Conservation (phyloP, 1,140 invertebrate genomes). For the Drosophila leontia region DNA sequence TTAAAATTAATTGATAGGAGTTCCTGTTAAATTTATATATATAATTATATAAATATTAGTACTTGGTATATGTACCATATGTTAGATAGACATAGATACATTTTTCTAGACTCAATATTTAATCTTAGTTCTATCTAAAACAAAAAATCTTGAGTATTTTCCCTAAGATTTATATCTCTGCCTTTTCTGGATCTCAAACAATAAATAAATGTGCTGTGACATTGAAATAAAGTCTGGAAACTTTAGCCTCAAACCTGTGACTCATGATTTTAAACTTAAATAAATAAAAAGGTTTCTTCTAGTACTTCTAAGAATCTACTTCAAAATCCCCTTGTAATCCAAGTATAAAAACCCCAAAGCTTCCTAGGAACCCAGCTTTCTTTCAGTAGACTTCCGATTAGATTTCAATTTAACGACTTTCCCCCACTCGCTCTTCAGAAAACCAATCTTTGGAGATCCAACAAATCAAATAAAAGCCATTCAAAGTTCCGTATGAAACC, state of each 20-base stretch:
- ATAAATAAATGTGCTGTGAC: constrained; percentile 1
- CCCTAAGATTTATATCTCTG: background rate
- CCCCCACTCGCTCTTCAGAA: background rate
- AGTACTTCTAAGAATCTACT: constrained; percentile 4
- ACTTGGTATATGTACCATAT: too few species aligned
- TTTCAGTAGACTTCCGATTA: constrained; percentile 9
- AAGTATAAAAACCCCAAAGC: background rate
- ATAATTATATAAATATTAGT: background rate
- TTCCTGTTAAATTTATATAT: background rate
- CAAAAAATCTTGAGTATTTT: background rate
- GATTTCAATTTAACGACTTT: constrained; percentile 27
- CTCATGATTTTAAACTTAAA: background rate
- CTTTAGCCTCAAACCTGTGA: background rate
- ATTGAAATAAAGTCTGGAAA: background rate
- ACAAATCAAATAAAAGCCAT: constrained; percentile 23
- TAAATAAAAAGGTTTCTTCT: background rate
- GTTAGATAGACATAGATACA: background rate
- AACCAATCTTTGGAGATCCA: constrained; percentile 11
- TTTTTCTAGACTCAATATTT: background rate
- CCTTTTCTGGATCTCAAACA: background rate
- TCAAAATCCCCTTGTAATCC: background rate
- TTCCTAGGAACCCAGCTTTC: constrained; percentile 29
- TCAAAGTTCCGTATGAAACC: constrained; percentile 27
- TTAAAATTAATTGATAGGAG: background rate
- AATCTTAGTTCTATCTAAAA: background rate